A percentile compares a stretch with the other conserved stretches of the same genome.
These are phyloP conservation scores for Sabellastarte sp. DNA, from an alignment of 2,888 invertebrate genomes.

Conservation along the genomic window DNA sequence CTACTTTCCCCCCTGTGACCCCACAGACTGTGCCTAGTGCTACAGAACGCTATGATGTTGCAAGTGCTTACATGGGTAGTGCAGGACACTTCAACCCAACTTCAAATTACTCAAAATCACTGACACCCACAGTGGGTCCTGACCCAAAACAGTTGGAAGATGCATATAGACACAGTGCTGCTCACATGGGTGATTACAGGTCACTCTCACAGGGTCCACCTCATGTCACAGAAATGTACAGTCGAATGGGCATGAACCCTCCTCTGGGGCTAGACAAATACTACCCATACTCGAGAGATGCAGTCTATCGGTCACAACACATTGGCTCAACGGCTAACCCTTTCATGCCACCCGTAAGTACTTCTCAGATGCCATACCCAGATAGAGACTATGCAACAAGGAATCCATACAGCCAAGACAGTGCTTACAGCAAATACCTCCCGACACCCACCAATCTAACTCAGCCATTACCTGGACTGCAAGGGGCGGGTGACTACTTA, in stretches of 20 bases:
- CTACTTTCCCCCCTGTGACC: neutral
- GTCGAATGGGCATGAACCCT: slow-evolving; percentile 41
- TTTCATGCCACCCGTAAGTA: slow-evolving; percentile 47
- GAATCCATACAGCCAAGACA: slow-evolving; percentile 41
- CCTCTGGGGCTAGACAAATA: slow-evolving; percentile 53
- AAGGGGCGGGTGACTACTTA: slow-evolving; percentile 33
- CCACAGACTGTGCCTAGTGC: neutral
- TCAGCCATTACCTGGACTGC: slow-evolving; percentile 25
- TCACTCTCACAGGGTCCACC: slow-evolving; percentile 41
- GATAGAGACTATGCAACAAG: slow-evolving; percentile 47
- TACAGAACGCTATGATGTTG: neutral
- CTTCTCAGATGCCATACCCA: slow-evolving; percentile 44
- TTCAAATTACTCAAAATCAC: neutral
- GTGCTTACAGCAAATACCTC: slow-evolving; percentile 37
- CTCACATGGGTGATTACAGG: slow-evolving; percentile 44
- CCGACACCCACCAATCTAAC: neutral
- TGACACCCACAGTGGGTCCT: neutral
- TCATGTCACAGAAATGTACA: slow-evolving; percentile 43
- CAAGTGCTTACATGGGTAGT: slow-evolving; percentile 20
- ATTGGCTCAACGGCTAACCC: slow-evolving; percentile 45
- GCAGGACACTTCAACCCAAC: slow-evolving; percentile 20
- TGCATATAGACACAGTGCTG: slow-evolving; percentile 39
- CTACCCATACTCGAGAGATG: slow-evolving; percentile 47
- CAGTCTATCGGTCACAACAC: slow-evolving; percentile 53
- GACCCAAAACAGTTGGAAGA: slow-evolving; percentile 27